Conservation (phyloP, 1,140 invertebrate species). For the Heliconius hewitsoni region DNA sequence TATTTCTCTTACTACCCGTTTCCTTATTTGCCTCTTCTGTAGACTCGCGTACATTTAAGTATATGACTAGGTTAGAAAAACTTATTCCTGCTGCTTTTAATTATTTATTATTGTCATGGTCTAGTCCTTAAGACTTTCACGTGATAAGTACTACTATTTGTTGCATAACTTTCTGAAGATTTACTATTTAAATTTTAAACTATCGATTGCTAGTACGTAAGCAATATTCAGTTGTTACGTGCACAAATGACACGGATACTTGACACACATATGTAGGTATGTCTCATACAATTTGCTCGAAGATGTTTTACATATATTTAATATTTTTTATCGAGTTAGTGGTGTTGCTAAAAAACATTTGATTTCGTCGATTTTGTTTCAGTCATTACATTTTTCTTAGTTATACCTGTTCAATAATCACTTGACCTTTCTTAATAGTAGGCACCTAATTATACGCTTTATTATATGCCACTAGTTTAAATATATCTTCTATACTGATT, state of each 20-base stretch:
- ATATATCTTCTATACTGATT: constrained; percentile 25
- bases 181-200: constrained; percentile 65
- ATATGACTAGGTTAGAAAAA: not conserved
- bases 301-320: constrained; percentile 4
- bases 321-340: constrained; percentile 1
- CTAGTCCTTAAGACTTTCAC: constrained; percentile 58
- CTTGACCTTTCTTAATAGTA: constrained; percentile 34
- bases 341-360: not conserved
- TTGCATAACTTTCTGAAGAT: constrained; percentile 60
- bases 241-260: constrained; percentile 58
- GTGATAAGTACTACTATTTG: constrained; percentile 37
- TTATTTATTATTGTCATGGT: constrained; percentile 36
- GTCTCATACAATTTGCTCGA: not conserved
- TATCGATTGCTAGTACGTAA: constrained; percentile 58
- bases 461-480: constrained; percentile 32
- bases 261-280: constrained; percentile 45
- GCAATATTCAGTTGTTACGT: constrained; percentile 63
- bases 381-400: constrained; percentile 17
- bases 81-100: constrained; percentile 7
- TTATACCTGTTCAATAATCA: constrained; percentile 25
- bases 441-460: constrained; percentile 35
- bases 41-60: constrained; percentile 4
- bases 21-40: constrained; percentile 9
- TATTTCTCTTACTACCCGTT: constrained; percentile 6
- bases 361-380: not conserved